These are phyloP conservation scores for Coelopa pilipes DNA, from an alignment of 2,888 invertebrate genomes.

Conservation along the genomic window DNA sequence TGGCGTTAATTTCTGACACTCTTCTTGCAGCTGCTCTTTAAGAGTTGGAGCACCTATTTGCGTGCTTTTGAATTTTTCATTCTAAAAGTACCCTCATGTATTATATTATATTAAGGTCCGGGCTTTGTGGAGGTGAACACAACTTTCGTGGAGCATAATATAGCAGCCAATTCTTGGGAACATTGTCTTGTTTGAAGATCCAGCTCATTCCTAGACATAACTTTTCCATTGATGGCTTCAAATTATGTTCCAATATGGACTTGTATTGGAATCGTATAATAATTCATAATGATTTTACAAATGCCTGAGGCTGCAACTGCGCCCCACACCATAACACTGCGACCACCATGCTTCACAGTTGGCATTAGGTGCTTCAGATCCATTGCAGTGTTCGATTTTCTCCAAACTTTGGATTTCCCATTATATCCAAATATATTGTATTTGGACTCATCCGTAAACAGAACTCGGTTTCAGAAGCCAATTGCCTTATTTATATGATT, in stretches of 20 bases:
- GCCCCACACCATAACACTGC: constrained; percentile 37
- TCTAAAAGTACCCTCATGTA: constrained; percentile 10
- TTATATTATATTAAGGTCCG: neutral
- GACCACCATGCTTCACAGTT: constrained; percentile 42
- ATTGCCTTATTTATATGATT: constrained; percentile 35
- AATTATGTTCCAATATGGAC: constrained; percentile 29
- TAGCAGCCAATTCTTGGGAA: constrained; percentile 37
- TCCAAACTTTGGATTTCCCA: constrained; percentile 34
- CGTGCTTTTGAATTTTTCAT: constrained; percentile 3
- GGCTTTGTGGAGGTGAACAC: constrained; percentile 2
- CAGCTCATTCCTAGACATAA: constrained; percentile 31
- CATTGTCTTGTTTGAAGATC: constrained; percentile 39
- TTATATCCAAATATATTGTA: constrained; percentile 43
- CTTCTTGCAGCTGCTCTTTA: constrained; percentile 7
- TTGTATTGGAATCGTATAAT: constrained; percentile 44
- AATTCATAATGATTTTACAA: constrained; percentile 47
- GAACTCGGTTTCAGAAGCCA: too few relatives aligned
- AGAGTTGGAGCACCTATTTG: neutral
- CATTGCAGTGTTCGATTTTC: constrained; percentile 39
- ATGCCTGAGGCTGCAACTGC: constrained; percentile 40
- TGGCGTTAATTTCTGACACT: constrained; percentile 3
- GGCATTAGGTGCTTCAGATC: neutral
- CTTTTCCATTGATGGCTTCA: constrained; percentile 33
- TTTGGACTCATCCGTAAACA: too few relatives aligned
- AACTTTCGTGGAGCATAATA: constrained; percentile 33